Percentiles rank a stretch among this genome's conserved stretches.
Evolutionary conservation across 2,888 invertebrate species (phyloP).

Genomic region (Baronia brevicornis): DNA sequence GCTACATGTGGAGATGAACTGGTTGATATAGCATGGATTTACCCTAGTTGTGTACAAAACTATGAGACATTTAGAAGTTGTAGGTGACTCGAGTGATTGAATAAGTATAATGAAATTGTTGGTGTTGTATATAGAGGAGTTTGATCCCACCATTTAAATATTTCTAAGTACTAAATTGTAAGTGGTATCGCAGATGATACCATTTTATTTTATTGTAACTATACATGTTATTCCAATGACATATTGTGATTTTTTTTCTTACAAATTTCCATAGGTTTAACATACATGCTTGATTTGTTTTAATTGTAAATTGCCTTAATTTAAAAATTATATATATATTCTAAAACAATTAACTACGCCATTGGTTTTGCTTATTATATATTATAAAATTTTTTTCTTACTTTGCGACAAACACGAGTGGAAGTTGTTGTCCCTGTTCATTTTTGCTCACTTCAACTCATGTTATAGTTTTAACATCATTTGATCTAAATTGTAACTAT

Average conservation of each 20-base stretch:
- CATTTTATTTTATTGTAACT: slow-evolving; percentile 47
- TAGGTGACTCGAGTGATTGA: slow-evolving; percentile 70
- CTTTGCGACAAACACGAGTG: slow-evolving; percentile 22
- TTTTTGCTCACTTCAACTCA: slow-evolving; percentile 41
- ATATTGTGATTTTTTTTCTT: slow-evolving; percentile 65
- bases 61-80: slow-evolving; percentile 39
- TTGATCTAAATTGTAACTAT: slow-evolving; percentile 28
- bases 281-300: slow-evolving; percentile 46
- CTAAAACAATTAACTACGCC: slow-evolving; percentile 19
- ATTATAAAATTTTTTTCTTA: no score
- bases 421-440: slow-evolving; percentile 34
- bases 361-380: slow-evolving; percentile 24
- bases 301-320: slow-evolving; percentile 44
- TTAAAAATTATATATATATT: slow-evolving; percentile 38
- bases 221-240: slow-evolving; percentile 66
- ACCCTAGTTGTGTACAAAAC: slow-evolving; percentile 27
- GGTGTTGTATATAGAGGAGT: slow-evolving; percentile 73
- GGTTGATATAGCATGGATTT: slow-evolving; percentile 7
- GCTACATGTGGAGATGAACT: no score
- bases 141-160: slow-evolving; percentile 74
- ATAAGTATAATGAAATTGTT: slow-evolving; percentile 66
- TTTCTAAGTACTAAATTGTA: slow-evolving; percentile 69
- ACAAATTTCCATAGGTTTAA: slow-evolving; percentile 59
- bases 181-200: slow-evolving; percentile 61
- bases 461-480: slow-evolving; percentile 22